Conservation (phyloP, 2,797 vertebrate genomes). For the Notoglanidium macrostoma region DNA sequence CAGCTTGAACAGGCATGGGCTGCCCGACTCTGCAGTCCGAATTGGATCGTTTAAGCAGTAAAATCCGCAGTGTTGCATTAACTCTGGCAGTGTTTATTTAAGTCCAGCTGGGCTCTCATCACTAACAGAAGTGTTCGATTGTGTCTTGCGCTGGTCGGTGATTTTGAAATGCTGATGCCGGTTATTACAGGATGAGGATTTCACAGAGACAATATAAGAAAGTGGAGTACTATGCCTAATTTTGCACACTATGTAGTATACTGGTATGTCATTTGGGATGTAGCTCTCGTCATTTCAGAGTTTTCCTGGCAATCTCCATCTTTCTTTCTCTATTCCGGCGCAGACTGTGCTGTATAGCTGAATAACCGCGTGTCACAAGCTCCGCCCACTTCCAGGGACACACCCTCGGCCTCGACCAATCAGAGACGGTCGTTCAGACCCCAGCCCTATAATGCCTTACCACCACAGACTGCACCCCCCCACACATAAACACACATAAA, state of each 20-base stretch:
- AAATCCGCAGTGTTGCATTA: not conserved
- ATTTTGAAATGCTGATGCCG: not conserved
- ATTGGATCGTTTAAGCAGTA: conserved; percentile 2
- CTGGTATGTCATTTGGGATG: not conserved
- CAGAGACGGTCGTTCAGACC: conserved; percentile 62
- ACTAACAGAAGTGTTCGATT: not conserved
- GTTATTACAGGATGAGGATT: not conserved
- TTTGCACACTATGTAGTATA: not conserved
- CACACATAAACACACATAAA: conserved; percentile 39
- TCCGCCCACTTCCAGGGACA: conserved; percentile 70
- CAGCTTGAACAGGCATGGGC: conserved; percentile 17
- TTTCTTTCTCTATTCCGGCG: not conserved
- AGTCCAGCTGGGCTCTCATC: conserved; percentile 6
- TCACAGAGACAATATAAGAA: not conserved
- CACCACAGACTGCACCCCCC: conserved; percentile 61
- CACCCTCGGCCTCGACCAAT: conserved; percentile 79
- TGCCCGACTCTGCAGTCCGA: not conserved
- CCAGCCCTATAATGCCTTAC: conserved; percentile 70
- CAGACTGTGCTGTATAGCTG: conserved; percentile 53
- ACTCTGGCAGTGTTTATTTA: not conserved
- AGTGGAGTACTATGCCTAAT: not conserved
- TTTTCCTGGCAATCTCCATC: not conserved
- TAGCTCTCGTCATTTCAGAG: not conserved
- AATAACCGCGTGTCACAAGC: conserved; percentile 72
- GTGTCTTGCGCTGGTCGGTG: not conserved